Base-by-base conservation (phyloP, 2,113 vertebrate genomes). In the Clarias batrachus region DNA sequence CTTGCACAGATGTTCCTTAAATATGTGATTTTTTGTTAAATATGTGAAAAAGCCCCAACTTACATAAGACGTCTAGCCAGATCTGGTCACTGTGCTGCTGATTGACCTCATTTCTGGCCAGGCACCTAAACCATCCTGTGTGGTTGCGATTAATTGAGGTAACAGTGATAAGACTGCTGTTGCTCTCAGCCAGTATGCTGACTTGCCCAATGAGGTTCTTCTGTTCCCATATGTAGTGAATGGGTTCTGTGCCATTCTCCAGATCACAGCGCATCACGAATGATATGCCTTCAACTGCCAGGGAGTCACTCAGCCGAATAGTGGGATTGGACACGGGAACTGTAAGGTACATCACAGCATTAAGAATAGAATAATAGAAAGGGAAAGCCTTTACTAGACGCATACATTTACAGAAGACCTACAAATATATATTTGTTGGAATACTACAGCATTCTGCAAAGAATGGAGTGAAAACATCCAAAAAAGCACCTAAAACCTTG, bases 51-150 rank as follows among this genome's bases (percentile, higher is more conserved):
- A 27, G 7, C 52, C 54, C n/a, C 95, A 16, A 83, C 97, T 97
- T 92, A 98, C 97, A 98, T 89, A 96, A 92, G 25, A 96, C 93
- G 17, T 98, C 95, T 54, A 97, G 92, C 94, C 96, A 96, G 90
- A 94, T 56, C 0, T 86, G 85, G 1, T 96, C 94, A 0, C 97
- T 98, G 91, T 82, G 94, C 89, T 90, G 92, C 41, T 90, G 92
- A 94, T 96, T 97, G 92, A 97, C 95, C 0, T 93, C 73, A 0
- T 98, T 98, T 86, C 54, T 87, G 80, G 91, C 97, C 0, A 92
- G 93, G 91, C 97, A 98, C 48, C 85, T 0, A 60, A 96, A 98
- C 96, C 96, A 97, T 86, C 97, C 97, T 0, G 94, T 93, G 90
- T 97, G 94, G 68, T 94, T 96, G 10, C 97, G 94, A 89, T 92